phyloP scores from a whole-genome alignment of 2,113 vertebrate genomes.

The Brevimyrus niger region DNA sequence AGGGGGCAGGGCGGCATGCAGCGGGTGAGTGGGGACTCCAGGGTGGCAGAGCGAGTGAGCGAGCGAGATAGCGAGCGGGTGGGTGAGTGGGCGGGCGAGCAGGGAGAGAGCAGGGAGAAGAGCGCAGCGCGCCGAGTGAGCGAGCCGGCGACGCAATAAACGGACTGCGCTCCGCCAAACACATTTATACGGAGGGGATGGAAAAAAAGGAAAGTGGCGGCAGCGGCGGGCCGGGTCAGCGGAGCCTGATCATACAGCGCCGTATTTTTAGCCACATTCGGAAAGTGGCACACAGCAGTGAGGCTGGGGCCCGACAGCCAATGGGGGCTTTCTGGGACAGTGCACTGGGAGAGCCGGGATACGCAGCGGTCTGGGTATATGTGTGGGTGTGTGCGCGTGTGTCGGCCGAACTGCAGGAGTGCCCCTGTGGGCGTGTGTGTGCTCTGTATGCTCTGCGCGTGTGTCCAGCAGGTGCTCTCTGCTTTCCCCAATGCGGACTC shows the following conservation, averaged over 20 bases:
- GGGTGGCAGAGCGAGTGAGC: constrained; percentile 36
- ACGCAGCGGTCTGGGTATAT: neutral
- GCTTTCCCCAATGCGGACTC: neutral
- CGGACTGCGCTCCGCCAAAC: constrained; percentile 19
- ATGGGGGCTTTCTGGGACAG: constrained; percentile 41
- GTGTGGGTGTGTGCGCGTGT: neutral
- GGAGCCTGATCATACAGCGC: constrained; percentile 35
- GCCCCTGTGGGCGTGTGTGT: neutral
- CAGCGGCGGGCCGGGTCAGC: constrained; percentile 25
- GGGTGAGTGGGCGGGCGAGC: neutral
- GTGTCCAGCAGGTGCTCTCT: neutral
- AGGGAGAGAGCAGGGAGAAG: constrained; percentile 18
- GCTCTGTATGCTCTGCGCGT: neutral
- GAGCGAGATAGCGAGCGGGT: constrained; percentile 39
- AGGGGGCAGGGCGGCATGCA: constrained; percentile 41
- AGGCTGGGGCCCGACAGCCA: constrained; percentile 22
- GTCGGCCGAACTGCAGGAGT: neutral
- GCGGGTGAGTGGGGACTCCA: constrained; percentile 23
- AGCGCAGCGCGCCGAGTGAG: neutral
- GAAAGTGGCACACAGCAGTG: constrained; percentile 38
- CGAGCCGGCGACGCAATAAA: neutral
- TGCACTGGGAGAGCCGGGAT: constrained; percentile 50
- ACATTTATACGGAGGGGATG: constrained; percentile 24
- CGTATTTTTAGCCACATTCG: constrained; percentile 58
- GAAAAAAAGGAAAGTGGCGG: constrained; percentile 25